Evolutionary conservation across 1,140 invertebrate genomes (phyloP).

Genomic region (Zaprionus nigranus): DNA sequence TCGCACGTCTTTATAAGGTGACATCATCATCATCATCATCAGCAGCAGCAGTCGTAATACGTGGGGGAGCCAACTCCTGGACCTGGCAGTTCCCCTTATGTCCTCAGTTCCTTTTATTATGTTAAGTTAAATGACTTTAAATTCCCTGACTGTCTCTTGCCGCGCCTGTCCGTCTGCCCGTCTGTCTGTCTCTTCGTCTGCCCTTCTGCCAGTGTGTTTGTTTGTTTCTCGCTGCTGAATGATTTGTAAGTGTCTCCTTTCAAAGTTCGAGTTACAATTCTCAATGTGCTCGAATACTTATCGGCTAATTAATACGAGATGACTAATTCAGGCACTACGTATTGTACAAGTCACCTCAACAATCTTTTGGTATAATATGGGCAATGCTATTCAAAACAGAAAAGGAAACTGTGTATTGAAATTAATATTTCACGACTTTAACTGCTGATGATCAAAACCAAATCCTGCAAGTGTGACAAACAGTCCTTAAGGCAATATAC

Average conservation of each 20-base stretch:
- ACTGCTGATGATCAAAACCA: too few species aligned
- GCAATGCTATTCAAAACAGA: too few species aligned
- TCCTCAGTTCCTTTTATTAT: slow-evolving; percentile 9
- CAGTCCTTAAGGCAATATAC: too few species aligned
- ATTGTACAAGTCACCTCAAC: neutral
- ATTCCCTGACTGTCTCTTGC: slow-evolving; percentile 17
- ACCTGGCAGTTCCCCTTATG: slow-evolving; percentile 19
- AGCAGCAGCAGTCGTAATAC: slow-evolving; percentile 21
- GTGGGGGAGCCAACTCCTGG: slow-evolving; percentile 15
- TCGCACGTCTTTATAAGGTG: slow-evolving; percentile 45
- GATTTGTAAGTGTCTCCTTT: slow-evolving; percentile 58
- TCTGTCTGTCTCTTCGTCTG: slow-evolving; percentile 49
- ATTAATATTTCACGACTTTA: too few species aligned
- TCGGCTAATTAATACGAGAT: slow-evolving; percentile 19
- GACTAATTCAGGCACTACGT: slow-evolving; percentile 22
- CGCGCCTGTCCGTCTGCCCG: slow-evolving; percentile 51
- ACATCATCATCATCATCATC: slow-evolving; percentile 72
- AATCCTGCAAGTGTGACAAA: too few species aligned
- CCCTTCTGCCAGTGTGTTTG: slow-evolving; percentile 44
- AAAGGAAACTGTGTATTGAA: too few species aligned
- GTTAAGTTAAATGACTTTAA: slow-evolving; percentile 57
- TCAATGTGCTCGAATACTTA: slow-evolving; percentile 36
- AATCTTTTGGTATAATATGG: neutral
- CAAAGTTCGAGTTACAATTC: slow-evolving; percentile 5
- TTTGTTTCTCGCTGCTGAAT: slow-evolving; percentile 61